Evolutionary conservation across 2,888 invertebrate species (phyloP).

Genomic region (Nomada hirtipes): DNA sequence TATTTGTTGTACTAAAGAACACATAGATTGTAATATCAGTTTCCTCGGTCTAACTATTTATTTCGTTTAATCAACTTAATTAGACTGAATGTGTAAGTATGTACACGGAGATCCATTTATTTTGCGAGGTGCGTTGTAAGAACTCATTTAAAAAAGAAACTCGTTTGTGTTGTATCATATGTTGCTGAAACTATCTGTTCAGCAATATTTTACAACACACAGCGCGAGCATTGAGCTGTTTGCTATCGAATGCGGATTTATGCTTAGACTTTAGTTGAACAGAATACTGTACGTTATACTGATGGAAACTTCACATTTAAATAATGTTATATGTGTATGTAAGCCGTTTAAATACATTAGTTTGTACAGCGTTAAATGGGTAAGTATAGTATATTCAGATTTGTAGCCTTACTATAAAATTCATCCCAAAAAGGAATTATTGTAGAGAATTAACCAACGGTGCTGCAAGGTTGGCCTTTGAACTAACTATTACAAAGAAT

Average conservation of each 20-base stretch:
- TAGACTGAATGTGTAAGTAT: slow-evolving; percentile 48
- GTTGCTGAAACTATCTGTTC: slow-evolving; percentile 43
- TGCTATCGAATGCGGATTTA: slow-evolving; percentile 5
- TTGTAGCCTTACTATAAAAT: slow-evolving; percentile 43
- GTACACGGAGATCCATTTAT: slow-evolving; percentile 33
- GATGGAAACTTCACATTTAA: slow-evolving; percentile 29
- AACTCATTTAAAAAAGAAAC: background rate
- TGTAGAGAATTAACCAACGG: slow-evolving; percentile 28
- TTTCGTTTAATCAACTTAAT: background rate
- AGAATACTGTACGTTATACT: slow-evolving; percentile 10
- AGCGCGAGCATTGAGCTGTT: slow-evolving; percentile 10
- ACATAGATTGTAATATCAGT: slow-evolving; percentile 21
- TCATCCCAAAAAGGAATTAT: slow-evolving; percentile 16
- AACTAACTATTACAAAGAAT: background rate
- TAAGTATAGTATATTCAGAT: slow-evolving; percentile 65
- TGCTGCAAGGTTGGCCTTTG: slow-evolving; percentile 55
- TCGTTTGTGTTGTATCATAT: slow-evolving; percentile 15
- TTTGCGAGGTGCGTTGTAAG: slow-evolving; percentile 7
- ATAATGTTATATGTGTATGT: slow-evolving; percentile 38
- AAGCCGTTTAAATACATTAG: slow-evolving; percentile 49
- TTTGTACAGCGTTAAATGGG: slow-evolving; percentile 52
- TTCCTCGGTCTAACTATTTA: slow-evolving; percentile 11
- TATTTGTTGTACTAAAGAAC: slow-evolving; percentile 12
- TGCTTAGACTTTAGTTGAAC: slow-evolving; percentile 8
- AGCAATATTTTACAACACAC: slow-evolving; percentile 36